These are phyloP conservation scores for Calonectris borealis DNA, from an alignment of 2,113 vertebrate genomes.

Conservation along the genomic window DNA sequence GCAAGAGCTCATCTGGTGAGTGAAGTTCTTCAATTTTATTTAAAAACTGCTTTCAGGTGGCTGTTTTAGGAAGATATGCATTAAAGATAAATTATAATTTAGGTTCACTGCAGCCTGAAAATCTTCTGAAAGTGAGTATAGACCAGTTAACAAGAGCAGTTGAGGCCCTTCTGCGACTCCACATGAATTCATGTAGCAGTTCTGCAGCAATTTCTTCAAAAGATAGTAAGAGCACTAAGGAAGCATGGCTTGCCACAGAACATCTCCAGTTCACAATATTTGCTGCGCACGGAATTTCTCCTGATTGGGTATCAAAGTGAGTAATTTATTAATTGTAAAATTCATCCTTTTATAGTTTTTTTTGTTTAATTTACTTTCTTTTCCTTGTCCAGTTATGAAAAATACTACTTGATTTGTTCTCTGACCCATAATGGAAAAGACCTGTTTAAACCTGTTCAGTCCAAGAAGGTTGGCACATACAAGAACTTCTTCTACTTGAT, in stretches of 20 bases:
- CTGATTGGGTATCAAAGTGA: constrained; percentile 92
- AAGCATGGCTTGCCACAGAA: constrained; percentile 86
- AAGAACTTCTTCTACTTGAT: constrained; percentile 97
- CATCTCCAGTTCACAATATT: constrained; percentile 94
- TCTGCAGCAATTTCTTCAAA: not conserved
- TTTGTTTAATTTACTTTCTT: not conserved
- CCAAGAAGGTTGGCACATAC: constrained; percentile 95
- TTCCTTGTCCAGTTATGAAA: constrained; percentile 86
- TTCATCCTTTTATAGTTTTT: not conserved
- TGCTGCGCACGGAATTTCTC: constrained; percentile 89
- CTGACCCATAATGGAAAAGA: constrained; percentile 93
- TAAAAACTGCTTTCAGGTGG: not conserved
- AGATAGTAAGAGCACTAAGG: constrained; percentile 70
- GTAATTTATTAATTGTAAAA: constrained; percentile 14
- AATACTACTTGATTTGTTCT: constrained; percentile 93
- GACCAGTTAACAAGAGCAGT: constrained; percentile 83
- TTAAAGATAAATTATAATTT: constrained; percentile 43
- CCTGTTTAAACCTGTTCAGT: constrained; percentile 96
- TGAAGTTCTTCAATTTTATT: constrained; percentile 10
- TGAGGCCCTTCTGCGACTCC: constrained; percentile 85
- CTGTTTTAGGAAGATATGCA: not conserved
- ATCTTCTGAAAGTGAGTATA: constrained; percentile 81
- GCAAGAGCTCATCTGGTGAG: constrained; percentile 64
- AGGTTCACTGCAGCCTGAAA: constrained; percentile 71
- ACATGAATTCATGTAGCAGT: constrained; percentile 76